phyloP scores from a whole-genome alignment of 30 jellyfish, hydroid and myxozoan genomes.

The Turritopsis dohrnii region DNA sequence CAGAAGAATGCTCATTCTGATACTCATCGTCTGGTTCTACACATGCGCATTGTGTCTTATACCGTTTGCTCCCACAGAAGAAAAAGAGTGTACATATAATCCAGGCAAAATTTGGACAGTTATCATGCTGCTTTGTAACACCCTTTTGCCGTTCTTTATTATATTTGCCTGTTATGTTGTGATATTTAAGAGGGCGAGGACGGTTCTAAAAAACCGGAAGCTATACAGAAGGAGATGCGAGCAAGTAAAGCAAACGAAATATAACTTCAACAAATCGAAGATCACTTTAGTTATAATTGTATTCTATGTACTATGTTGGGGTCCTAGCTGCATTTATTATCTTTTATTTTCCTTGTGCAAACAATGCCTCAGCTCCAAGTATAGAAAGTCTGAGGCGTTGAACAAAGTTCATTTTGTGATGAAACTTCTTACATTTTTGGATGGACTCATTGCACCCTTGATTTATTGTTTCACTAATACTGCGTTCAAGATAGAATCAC shows the following conservation, averaged over 20 bases:
- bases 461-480: slow-evolving; percentile 43
- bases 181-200: slow-evolving; percentile 43
- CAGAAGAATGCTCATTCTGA: slow-evolving; percentile 26
- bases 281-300: slow-evolving; percentile 16
- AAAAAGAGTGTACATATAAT: slow-evolving; percentile 35
- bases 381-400: slow-evolving; percentile 29
- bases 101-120: slow-evolving; percentile 57
- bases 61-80: slow-evolving; percentile 35
- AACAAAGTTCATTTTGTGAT: slow-evolving; percentile 36
- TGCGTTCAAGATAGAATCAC: slow-evolving; percentile 6
- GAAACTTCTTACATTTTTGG: slow-evolving; percentile 63
- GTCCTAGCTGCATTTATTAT: slow-evolving; percentile 64
- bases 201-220: neutral
- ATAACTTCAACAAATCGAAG: slow-evolving; percentile 26
- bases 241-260: neutral
- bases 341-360: slow-evolving; percentile 35
- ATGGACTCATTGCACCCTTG: slow-evolving; percentile 63
- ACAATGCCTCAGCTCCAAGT: slow-evolving; percentile 34
- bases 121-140: slow-evolving; percentile 49
- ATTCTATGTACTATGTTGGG: slow-evolving; percentile 66
- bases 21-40: slow-evolving; percentile 40
- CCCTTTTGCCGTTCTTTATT: slow-evolving; percentile 52
- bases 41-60: slow-evolving; percentile 33
- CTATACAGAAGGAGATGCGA: neutral
- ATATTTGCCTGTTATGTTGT: slow-evolving; percentile 31